phyloP scores from a whole-genome alignment of 2,797 vertebrate species.

The Fringilla coelebs region DNA sequence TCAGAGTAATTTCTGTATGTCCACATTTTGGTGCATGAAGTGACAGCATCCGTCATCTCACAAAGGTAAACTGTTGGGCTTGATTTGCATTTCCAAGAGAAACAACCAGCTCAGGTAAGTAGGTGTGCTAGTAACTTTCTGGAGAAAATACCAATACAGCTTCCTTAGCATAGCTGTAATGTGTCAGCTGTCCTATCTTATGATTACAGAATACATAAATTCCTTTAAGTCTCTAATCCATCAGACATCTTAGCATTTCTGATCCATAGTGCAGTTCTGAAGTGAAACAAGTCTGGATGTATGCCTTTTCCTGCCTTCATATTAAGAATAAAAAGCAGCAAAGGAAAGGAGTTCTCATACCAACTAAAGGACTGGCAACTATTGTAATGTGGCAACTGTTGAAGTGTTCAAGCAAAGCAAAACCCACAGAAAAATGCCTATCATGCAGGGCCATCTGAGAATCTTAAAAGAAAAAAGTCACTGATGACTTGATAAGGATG shows the following conservation, averaged over 20 bases:
- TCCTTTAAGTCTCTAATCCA: not conserved
- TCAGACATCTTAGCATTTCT: not conserved
- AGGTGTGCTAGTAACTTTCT: not conserved
- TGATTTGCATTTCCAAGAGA: not conserved
- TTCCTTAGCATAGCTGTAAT: not conserved
- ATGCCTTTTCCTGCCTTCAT: not conserved
- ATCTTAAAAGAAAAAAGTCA: not conserved
- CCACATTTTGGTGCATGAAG: not conserved
- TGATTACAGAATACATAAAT: not conserved
- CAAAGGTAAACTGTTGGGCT: not conserved
- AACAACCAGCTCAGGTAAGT: not conserved
- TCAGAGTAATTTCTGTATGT: not conserved
- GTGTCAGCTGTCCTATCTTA: not conserved
- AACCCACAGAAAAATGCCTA: not conserved
- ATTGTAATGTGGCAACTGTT: not conserved
- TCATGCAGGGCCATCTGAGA: not conserved
- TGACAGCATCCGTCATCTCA: not conserved
- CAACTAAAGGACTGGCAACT: not conserved
- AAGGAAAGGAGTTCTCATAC: not conserved
- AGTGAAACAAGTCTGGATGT: not conserved
- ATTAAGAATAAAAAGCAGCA: not conserved
- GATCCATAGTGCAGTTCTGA: not conserved
- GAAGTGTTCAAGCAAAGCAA: not conserved
- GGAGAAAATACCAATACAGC: not conserved
- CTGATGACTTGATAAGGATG: not conserved